Percentiles rank a stretch among this genome's conserved stretches.
Evolutionary conservation across 2,888 invertebrate genomes (phyloP).

Genomic region (Ochropacha duplaris): DNA sequence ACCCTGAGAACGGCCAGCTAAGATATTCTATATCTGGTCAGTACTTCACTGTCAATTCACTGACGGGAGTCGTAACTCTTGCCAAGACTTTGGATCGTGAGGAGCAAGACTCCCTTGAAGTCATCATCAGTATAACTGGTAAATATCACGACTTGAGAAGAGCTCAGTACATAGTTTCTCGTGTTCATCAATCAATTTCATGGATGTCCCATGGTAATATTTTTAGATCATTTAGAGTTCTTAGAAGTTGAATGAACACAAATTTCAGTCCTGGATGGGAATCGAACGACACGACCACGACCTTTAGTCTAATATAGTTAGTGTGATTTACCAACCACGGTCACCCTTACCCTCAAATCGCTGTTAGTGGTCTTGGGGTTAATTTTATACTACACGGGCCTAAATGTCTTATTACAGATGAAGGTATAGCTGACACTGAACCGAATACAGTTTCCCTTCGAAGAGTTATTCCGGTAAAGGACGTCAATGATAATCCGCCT

Average conservation of each 20-base stretch:
- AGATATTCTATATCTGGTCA: slow-evolving; percentile 92
- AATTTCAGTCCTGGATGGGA: no score
- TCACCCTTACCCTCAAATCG: no score
- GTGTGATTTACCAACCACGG: no score
- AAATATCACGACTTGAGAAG: slow-evolving; percentile 15
- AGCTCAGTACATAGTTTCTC: no score
- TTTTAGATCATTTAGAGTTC: no score
- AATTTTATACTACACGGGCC: no score
- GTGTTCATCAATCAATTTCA: no score
- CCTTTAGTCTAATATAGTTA: no score
- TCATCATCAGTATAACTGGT: slow-evolving; percentile 92
- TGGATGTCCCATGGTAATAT: no score
- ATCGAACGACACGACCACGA: no score
- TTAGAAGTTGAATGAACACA: no score
- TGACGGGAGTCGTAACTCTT: slow-evolving; percentile 89
- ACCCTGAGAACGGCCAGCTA: slow-evolving; percentile 88
- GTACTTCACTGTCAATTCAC: slow-evolving; percentile 89
- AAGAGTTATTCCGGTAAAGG: slow-evolving; percentile 89
- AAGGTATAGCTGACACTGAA: slow-evolving; percentile 86
- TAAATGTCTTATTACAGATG: slow-evolving; percentile 75
- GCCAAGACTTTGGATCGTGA: slow-evolving; percentile 88
- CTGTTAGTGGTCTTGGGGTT: no score
- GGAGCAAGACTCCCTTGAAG: slow-evolving; percentile 86
- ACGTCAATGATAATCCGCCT: slow-evolving; percentile 92
- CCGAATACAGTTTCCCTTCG: slow-evolving; percentile 91